phyloP scores from a whole-genome alignment of 2,797 vertebrate genomes.

The Lacerta bilineata region DNA sequence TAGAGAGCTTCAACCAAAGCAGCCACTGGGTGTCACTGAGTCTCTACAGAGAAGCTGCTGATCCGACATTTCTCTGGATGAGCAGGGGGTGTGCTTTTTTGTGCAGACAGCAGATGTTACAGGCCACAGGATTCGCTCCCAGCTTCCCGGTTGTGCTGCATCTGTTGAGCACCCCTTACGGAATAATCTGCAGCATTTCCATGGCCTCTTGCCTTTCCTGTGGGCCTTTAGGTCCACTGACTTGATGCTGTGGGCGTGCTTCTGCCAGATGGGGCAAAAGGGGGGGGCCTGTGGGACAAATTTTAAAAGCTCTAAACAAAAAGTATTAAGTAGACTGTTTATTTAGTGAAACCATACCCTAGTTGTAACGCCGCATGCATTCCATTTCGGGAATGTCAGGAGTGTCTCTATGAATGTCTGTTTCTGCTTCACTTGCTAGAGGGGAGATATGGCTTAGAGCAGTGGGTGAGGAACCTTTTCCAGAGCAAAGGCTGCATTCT shows the following conservation, averaged over 20 bases:
- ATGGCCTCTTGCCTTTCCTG: not conserved
- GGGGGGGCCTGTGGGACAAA: no score
- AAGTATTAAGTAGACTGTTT: not conserved
- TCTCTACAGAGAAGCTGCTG: conserved; percentile 35
- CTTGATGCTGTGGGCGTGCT: not conserved
- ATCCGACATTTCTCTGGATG: conserved; percentile 14
- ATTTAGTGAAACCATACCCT: not conserved
- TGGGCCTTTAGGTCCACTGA: not conserved
- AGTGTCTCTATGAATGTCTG: not conserved
- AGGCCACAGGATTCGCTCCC: conserved; percentile 2
- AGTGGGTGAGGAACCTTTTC: no score
- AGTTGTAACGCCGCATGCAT: not conserved
- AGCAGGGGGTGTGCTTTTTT: not conserved
- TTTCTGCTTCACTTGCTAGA: not conserved
- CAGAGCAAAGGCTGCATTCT: no score
- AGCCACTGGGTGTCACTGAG: conserved; percentile 49
- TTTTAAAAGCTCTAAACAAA: not conserved
- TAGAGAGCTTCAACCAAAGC: not conserved
- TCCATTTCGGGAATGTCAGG: not conserved
- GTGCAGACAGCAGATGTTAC: conserved; percentile 10
- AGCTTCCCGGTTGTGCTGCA: not conserved
- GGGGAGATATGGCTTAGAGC: not conserved
- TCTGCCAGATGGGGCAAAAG: not conserved
- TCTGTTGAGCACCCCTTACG: not conserved
- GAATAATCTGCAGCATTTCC: not conserved